These are phyloP conservation scores for Papilio polyxenes DNA, from an alignment of 1,140 invertebrate genomes.

Conservation along the genomic window DNA sequence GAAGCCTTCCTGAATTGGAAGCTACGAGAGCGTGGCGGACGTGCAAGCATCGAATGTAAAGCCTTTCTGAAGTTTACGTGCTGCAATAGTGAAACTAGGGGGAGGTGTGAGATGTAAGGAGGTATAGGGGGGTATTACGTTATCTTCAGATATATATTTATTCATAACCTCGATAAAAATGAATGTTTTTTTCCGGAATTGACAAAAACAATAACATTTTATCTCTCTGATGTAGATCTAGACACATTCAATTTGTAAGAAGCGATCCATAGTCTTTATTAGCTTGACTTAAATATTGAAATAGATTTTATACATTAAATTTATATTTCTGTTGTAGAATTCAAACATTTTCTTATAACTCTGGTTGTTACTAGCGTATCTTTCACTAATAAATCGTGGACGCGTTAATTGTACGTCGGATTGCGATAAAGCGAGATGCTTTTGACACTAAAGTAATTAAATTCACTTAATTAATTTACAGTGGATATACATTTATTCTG, in stretches of 20 bases:
- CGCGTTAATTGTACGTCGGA: slow-evolving; percentile 6
- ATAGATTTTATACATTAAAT: neutral
- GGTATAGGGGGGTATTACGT: neutral
- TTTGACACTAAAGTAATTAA: slow-evolving; percentile 14
- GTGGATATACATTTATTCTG: neutral
- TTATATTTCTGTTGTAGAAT: neutral
- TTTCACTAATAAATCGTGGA: slow-evolving; percentile 6
- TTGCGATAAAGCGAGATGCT: neutral
- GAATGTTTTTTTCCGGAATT: neutral
- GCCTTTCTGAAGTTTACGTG: slow-evolving; percentile 6
- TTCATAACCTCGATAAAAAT: neutral
- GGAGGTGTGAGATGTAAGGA: neutral
- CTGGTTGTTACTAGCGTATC: neutral
- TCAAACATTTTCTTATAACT: neutral
- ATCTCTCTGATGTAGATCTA: neutral
- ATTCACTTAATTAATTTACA: slow-evolving; percentile 11
- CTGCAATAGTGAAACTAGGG: neutral
- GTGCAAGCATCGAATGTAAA: neutral
- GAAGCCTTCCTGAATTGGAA: neutral
- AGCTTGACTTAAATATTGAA: neutral
- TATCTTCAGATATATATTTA: neutral
- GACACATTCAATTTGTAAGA: neutral
- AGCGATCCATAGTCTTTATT: neutral
- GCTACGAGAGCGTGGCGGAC: neutral
- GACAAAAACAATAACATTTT: neutral